Percentiles rank a stretch among this genome's conserved stretches.
Evolutionary conservation across 2,888 invertebrate species (phyloP).

Genomic region (Drosophila subsilvestris): DNA sequence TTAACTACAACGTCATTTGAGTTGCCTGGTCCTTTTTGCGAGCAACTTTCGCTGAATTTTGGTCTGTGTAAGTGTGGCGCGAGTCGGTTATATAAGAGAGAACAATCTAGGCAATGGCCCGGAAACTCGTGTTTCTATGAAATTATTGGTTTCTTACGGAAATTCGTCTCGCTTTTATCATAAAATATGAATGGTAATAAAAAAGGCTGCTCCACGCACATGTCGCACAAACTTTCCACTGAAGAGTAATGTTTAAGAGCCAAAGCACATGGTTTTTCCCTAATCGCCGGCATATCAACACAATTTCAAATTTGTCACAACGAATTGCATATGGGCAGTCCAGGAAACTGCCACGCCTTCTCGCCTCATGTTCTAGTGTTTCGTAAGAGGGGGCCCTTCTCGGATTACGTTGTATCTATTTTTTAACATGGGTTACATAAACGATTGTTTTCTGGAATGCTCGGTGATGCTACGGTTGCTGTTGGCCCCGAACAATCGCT

Average conservation of each 20-base stretch:
- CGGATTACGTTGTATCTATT: constrained; percentile 1
- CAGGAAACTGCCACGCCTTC: neutral
- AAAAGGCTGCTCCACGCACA: neutral
- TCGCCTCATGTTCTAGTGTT: constrained; percentile 1
- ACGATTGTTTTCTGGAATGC: constrained; percentile 49
- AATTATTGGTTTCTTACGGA: constrained; percentile 40
- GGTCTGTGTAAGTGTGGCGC: constrained; percentile 14
- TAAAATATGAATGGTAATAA: neutral
- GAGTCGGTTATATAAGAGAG: constrained; percentile 60
- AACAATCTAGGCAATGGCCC: constrained; percentile 40
- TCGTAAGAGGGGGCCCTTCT: constrained; percentile 21
- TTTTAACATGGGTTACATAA: constrained; percentile 39
- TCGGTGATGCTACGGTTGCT: constrained; percentile 23
- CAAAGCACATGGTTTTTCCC: constrained; percentile 43
- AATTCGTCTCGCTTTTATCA: neutral
- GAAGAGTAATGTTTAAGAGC: neutral
- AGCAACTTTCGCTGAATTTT: neutral
- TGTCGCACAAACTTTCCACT: neutral
- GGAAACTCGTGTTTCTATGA: constrained; percentile 67
- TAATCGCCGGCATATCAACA: constrained; percentile 25
- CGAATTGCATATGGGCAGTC: constrained; percentile 30
- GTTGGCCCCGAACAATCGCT: constrained; percentile 7
- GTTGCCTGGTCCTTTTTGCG: neutral
- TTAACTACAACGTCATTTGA: neutral
- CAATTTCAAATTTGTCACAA: constrained; percentile 40